A percentile compares a stretch with the other conserved stretches of the same genome.
These are phyloP conservation scores for Orchestia grillus DNA, from an alignment of 1,140 invertebrate genomes.

Conservation along the genomic window DNA sequence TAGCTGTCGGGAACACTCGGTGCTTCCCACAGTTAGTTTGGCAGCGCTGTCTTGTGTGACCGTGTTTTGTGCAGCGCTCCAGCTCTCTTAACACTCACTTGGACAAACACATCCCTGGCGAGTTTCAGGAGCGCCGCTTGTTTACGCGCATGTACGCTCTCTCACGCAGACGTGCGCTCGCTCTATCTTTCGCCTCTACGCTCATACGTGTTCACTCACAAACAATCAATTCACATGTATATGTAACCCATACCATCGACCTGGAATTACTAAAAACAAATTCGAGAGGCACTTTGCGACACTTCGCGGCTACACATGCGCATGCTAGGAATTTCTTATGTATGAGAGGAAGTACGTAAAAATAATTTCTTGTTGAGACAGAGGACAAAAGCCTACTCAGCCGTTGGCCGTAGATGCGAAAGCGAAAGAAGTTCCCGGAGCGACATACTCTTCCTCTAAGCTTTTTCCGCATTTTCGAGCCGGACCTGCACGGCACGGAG, in stretches of 20 bases:
- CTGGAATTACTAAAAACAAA: not conserved
- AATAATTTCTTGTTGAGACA: not conserved
- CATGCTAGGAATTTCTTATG: not conserved
- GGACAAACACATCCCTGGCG: not conserved
- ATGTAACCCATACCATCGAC: not conserved
- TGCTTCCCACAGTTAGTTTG: constrained; percentile 50
- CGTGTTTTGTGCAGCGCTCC: not conserved
- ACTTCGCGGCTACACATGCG: not conserved
- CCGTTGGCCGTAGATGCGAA: not conserved
- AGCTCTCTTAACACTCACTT: constrained; percentile 29
- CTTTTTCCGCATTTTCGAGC: not conserved
- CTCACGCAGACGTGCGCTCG: not conserved
- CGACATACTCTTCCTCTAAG: not conserved
- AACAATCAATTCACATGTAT: not conserved
- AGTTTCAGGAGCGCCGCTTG: not conserved
- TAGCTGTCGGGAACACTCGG: constrained; percentile 51
- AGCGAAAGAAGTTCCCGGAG: not conserved
- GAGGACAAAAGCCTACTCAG: not conserved
- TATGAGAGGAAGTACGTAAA: not conserved
- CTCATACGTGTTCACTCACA: not conserved
- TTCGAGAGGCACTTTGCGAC: not conserved
- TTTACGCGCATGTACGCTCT: not conserved
- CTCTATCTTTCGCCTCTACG: too few relatives aligned
- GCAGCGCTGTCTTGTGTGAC: constrained; percentile 28
- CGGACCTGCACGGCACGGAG: not conserved